phyloP scores from a whole-genome alignment of 2,113 vertebrate species.

The Agapornis roseicollis region DNA sequence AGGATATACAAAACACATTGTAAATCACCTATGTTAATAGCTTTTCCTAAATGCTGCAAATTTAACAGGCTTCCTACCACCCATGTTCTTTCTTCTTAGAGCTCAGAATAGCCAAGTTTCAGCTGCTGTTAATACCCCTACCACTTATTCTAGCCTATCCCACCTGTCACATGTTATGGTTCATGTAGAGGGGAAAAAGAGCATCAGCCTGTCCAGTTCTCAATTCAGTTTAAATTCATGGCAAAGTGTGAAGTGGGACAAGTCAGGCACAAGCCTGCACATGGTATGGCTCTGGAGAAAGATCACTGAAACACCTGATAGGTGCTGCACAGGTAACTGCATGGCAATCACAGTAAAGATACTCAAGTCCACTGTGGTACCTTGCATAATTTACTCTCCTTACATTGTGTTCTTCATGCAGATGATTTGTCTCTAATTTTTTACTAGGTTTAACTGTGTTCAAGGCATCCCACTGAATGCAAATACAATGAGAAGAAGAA shows the following conservation, averaged over 20 bases:
- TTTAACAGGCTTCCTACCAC: neutral
- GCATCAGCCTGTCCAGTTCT: neutral
- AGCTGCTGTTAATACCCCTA: neutral
- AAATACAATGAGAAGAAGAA: neutral
- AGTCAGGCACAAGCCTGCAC: neutral
- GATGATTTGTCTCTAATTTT: neutral
- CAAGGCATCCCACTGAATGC: neutral
- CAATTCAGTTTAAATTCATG: neutral
- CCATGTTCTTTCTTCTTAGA: neutral
- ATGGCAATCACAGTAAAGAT: accelerated
- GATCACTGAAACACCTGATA: neutral
- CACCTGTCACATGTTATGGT: neutral
- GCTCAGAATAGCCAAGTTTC: neutral
- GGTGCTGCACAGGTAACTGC: neutral
- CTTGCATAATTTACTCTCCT: neutral
- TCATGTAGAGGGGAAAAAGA: neutral
- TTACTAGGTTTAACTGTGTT: neutral
- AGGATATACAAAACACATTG: neutral
- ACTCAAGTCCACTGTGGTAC: neutral
- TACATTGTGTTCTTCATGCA: neutral
- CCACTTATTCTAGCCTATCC: neutral
- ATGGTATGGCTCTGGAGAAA: neutral
- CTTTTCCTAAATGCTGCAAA: neutral
- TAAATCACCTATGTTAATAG: neutral
- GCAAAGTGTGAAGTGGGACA: neutral